Conservation (phyloP, 2,113 vertebrate genomes). For the Zapornia atra region DNA sequence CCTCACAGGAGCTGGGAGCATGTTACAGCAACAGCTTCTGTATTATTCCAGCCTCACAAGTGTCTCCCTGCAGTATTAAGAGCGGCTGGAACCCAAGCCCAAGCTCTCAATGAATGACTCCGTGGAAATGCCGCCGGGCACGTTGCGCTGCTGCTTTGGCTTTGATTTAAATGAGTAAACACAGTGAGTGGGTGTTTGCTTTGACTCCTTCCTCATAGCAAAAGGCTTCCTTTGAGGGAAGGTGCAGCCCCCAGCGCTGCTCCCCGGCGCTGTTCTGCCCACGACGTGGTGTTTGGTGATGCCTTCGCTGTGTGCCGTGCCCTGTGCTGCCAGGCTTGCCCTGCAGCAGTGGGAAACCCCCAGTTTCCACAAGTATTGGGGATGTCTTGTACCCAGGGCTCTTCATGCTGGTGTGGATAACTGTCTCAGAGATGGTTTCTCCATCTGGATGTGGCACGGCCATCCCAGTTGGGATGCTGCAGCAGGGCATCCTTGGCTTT, state of each 20-base stretch:
- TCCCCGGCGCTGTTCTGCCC: neutral
- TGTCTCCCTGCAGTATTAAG: neutral
- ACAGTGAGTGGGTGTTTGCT: constrained; percentile 31
- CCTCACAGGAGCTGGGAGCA: neutral
- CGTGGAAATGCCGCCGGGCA: constrained; percentile 8
- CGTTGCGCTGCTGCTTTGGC: constrained; percentile 1
- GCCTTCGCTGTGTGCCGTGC: neutral
- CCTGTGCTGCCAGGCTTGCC: neutral
- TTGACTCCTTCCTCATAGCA: neutral
- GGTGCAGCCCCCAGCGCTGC: neutral
- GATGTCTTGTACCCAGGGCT: neutral
- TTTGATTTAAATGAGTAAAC: neutral
- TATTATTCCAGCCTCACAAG: neutral
- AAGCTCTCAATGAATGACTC: neutral
- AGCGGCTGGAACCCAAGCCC: neutral
- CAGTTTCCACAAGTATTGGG: rapidly evolving
- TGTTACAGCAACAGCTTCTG: constrained; percentile 6
- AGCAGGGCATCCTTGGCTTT: neutral
- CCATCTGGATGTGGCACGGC: rapidly evolving
- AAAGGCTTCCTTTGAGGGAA: constrained; percentile 14
- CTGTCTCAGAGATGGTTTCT: neutral
- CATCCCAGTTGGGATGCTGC: neutral
- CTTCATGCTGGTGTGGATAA: rapidly evolving
- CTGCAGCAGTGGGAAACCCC: neutral
- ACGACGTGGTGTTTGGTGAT: neutral